A percentile compares a stretch with the other conserved stretches of the same genome.
Conservation (phyloP, 1,140 invertebrate species). For the Manduca sexta region DNA sequence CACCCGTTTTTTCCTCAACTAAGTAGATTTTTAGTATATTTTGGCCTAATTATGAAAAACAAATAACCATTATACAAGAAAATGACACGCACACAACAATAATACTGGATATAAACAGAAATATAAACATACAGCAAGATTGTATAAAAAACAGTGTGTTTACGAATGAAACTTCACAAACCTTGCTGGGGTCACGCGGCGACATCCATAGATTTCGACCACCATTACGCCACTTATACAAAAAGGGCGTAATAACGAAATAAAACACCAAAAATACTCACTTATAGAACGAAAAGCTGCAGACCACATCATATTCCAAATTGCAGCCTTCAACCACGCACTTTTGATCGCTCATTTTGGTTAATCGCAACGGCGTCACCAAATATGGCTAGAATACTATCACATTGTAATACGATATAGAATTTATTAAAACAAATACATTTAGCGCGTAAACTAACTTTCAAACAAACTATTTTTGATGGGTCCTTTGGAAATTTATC, state of each 20-base stretch:
- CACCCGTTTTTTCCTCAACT: too few relatives aligned
- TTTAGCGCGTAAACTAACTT: slow-evolving; percentile 70
- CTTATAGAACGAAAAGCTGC: slow-evolving; percentile 71
- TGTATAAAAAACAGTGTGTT: too few relatives aligned
- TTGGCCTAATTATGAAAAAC: too few relatives aligned
- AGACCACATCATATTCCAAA: slow-evolving; percentile 66
- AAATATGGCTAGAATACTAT: slow-evolving; percentile 44
- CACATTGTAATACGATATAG: slow-evolving; percentile 50
- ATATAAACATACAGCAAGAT: too few relatives aligned
- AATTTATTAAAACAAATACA: slow-evolving; percentile 52
- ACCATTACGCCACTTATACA: too few relatives aligned
- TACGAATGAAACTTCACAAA: too few relatives aligned
- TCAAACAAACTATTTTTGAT: slow-evolving; percentile 72
- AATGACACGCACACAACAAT: too few relatives aligned
- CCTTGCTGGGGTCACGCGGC: too few relatives aligned
- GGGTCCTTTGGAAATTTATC: slow-evolving; percentile 70
- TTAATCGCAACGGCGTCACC: slow-evolving; percentile 31
- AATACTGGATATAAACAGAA: too few relatives aligned
- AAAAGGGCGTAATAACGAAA: not conserved
- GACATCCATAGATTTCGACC: too few relatives aligned
- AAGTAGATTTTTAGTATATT: too few relatives aligned
- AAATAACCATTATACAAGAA: too few relatives aligned
- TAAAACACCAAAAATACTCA: slow-evolving; percentile 35
- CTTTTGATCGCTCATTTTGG: slow-evolving; percentile 58
- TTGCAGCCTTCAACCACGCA: slow-evolving; percentile 67